Evolutionary conservation across 2,113 vertebrate species (phyloP).

Genomic region (Uropsilus gracilis): DNA sequence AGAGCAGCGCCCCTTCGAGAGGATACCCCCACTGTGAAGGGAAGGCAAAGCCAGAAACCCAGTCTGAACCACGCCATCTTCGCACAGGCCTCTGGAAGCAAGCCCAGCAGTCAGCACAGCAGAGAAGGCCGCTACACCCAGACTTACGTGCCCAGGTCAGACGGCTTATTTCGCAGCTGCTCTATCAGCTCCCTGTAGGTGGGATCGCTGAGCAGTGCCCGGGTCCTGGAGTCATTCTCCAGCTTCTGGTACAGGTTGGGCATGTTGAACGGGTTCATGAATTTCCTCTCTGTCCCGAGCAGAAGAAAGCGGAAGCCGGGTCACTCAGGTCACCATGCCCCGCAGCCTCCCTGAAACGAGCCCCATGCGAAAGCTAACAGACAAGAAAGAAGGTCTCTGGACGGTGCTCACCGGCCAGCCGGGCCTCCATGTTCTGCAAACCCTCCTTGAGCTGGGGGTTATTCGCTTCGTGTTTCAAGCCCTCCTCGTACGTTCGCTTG

Average conservation of each 20-base stretch:
- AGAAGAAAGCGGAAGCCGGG: neutral
- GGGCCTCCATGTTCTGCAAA: slow-evolving; percentile 92
- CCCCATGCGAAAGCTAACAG: neutral
- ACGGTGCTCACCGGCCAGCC: slow-evolving; percentile 86
- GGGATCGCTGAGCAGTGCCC: slow-evolving; percentile 89
- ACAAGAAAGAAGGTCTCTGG: neutral
- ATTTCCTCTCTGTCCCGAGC: slow-evolving; percentile 87
- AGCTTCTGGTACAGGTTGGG: slow-evolving; percentile 94
- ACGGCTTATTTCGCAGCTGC: slow-evolving; percentile 90
- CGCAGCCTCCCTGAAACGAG: neutral
- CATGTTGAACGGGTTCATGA: slow-evolving; percentile 95
- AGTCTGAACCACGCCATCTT: rapidly evolving
- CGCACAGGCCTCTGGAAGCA: neutral
- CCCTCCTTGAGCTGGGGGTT: slow-evolving; percentile 95
- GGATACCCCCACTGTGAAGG: neutral
- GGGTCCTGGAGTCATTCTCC: slow-evolving; percentile 91
- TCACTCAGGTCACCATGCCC: neutral
- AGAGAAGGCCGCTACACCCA: too few species aligned
- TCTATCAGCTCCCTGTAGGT: slow-evolving; percentile 93
- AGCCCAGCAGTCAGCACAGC: rapidly evolving
- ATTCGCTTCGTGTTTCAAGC: slow-evolving; percentile 90
- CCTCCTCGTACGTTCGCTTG: slow-evolving; percentile 93
- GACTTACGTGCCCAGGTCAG: slow-evolving; percentile 92
- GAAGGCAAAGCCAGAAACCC: neutral
- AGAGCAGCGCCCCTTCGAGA: neutral